Evolutionary conservation across 1,140 invertebrate species (phyloP).

Genomic region (Caenorhabditis latens): DNA sequence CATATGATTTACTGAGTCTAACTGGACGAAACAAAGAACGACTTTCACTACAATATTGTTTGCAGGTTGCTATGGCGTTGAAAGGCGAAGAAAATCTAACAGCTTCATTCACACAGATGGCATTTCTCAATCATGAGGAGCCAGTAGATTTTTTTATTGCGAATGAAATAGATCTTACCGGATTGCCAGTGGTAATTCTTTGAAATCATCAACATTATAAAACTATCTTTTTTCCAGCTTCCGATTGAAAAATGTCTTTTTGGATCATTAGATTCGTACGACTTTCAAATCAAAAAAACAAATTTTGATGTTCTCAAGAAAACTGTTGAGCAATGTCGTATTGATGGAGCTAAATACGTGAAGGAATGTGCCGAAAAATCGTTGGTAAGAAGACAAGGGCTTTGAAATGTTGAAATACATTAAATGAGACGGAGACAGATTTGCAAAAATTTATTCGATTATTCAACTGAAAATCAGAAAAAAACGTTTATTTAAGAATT

Average conservation of each 20-base stretch:
- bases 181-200: background rate
- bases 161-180: background rate
- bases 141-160: background rate
- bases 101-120: background rate
- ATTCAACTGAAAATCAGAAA: no score
- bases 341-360: background rate
- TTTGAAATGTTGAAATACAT: no score
- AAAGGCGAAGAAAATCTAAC: background rate
- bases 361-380: background rate
- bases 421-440: no score
- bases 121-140: background rate
- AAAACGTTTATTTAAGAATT: no score
- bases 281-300: background rate
- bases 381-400: background rate
- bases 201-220: background rate
- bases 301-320: background rate
- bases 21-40: no score
- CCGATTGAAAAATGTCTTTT: background rate
- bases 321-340: background rate
- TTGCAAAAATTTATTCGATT: no score
- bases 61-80: background rate
- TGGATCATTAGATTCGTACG: background rate
- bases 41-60: background rate
- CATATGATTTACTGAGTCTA: no score
- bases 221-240: background rate